phyloP scores from a whole-genome alignment of 1,140 invertebrate genomes.

The Rhizoglyphus robini region DNA sequence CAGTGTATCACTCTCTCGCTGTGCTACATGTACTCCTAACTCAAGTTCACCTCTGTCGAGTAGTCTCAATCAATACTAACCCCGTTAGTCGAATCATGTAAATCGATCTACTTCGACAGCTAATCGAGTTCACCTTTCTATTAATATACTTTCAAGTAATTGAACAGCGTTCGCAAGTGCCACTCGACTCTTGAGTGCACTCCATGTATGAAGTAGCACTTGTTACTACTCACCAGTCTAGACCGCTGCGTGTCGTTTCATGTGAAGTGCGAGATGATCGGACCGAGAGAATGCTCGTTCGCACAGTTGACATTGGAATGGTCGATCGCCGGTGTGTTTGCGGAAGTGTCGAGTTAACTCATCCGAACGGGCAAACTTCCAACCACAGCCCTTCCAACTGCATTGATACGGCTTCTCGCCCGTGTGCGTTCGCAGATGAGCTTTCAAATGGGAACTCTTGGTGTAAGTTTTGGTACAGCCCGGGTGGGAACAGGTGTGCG shows the following conservation, averaged over 20 bases:
- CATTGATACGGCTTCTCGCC: slow-evolving; percentile 48
- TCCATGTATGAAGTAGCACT: background rate
- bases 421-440: slow-evolving; percentile 49
- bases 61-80: background rate
- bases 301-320: slow-evolving; percentile 36
- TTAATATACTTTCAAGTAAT: background rate
- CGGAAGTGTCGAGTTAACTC: slow-evolving; percentile 41
- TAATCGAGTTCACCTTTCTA: too few relatives aligned
- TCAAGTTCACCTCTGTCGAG: background rate
- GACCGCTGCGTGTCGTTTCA: slow-evolving; percentile 35
- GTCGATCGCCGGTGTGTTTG: slow-evolving; percentile 36
- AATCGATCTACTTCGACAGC: too few relatives aligned
- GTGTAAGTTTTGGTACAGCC: slow-evolving; percentile 55
- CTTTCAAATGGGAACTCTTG: slow-evolving; percentile 56
- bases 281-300: slow-evolving; percentile 39
- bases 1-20: too few relatives aligned
- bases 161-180: background rate
- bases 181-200: background rate
- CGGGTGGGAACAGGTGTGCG: slow-evolving; percentile 47
- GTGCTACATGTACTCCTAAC: too few relatives aligned
- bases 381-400: slow-evolving; percentile 44
- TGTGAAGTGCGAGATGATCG: slow-evolving; percentile 40
- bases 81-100: background rate
- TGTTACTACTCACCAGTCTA: background rate
- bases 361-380: slow-evolving; percentile 46